Evolutionary conservation across 2,888 invertebrate genomes (phyloP), one percentile per base, ranked within the genome.

Genomic region (Acrocera orbiculus): DNA sequence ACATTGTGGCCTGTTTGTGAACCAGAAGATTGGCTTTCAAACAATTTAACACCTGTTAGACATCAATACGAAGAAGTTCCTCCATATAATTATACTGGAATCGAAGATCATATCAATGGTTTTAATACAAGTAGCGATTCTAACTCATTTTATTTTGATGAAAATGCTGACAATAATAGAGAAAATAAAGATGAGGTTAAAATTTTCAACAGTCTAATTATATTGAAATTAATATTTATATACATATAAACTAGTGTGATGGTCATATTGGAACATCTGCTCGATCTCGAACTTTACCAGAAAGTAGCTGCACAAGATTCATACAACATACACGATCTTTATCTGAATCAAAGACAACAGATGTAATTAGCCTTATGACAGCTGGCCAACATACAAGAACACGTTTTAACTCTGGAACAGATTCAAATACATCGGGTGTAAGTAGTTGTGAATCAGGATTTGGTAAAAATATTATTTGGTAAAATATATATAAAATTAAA

Each of bases 401-500:
- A 53, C 56, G 69, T n/a, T 65, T 66, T 42, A 67, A 64, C 52
- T 67, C 67, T 2, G 64, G 69, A 47, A 73, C 74, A n/a, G 82
- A 82, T 51, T 81, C 81, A 2, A 78, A 77, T 37, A 81, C 80
- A 1, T 82, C 81, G 40, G 83, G 82, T 26, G 75, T 83, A 15
- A 79, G 81, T 57, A 83, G 82, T 36, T 77, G 75, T 47, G 83
- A 83, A 54, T 82, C 80, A 2, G 72, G 71, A 31, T 63, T 69
- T 16, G 73, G 69, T 39, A 68, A 68, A 51, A 66, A 66, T 45
- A 62, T 64, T 42, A 62, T 70, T 46, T 69, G 67, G 65, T 71
- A 55, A 62, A 49, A 32, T 33, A 27, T 25, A 17, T 36, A 9
- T 5, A 2, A 27, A 27, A 29, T 27, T 9, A 13, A 3, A 3